Evolutionary conservation across 2,113 vertebrate species (phyloP).

Genomic region (Bagarius yarrelli): DNA sequence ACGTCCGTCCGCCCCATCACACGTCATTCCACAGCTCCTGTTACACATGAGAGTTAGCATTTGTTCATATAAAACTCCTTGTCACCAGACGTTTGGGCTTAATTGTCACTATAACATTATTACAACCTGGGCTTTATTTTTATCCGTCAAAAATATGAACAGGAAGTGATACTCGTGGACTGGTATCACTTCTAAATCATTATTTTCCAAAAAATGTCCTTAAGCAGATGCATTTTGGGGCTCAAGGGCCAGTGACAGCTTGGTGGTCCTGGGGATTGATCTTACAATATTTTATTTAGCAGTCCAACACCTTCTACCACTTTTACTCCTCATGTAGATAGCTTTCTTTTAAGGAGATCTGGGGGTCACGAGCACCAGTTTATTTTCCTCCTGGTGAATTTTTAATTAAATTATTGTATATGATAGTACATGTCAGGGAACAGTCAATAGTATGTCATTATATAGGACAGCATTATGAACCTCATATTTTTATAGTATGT

Average conservation of each 20-base stretch:
- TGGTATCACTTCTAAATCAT: no score
- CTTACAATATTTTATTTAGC: no score
- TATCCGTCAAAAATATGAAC: not conserved
- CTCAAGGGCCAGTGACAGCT: no score
- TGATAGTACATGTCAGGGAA: no score
- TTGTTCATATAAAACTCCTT: not conserved
- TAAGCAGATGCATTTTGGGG: not conserved
- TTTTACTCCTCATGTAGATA: not conserved
- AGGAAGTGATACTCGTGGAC: no score
- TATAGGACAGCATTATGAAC: not conserved
- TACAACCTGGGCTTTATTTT: no score
- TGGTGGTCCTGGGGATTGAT: no score
- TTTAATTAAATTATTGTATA: not conserved
- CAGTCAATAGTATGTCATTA: not conserved
- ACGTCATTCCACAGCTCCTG: constrained; percentile 39
- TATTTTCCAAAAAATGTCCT: not conserved
- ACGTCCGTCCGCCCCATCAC: constrained; percentile 40
- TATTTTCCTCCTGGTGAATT: not conserved
- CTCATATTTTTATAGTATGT: not conserved
- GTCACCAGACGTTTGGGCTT: not conserved
- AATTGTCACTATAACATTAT: not conserved
- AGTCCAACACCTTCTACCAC: no score
- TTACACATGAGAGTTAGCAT: constrained; percentile 26
- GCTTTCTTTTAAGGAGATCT: not conserved
- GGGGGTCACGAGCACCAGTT: not conserved